Conservation (phyloP, 2,888 invertebrate species). For the Amitus sp. region DNA sequence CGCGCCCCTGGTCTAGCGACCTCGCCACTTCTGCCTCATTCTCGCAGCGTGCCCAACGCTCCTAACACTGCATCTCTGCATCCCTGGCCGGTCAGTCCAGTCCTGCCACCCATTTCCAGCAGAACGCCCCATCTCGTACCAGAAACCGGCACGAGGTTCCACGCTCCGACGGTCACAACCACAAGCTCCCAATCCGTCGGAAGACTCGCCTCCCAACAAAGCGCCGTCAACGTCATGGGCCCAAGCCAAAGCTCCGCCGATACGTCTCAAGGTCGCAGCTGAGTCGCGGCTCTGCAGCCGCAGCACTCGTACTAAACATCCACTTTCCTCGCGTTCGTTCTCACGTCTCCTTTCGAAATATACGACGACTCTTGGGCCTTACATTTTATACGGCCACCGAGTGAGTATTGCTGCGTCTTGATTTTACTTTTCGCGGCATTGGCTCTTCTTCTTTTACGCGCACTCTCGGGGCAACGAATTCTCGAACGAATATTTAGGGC, state of each 20-base stretch:
- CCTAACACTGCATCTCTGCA: slow-evolving; percentile 71
- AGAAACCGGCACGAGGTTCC: slow-evolving; percentile 67
- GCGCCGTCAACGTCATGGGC: slow-evolving; percentile 60
- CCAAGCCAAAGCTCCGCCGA: slow-evolving; percentile 61
- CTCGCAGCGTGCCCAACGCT: slow-evolving; percentile 70
- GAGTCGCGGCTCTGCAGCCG: slow-evolving; percentile 65
- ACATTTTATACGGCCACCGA: background rate
- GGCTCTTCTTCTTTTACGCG: no score
- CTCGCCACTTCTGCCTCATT: slow-evolving; percentile 63
- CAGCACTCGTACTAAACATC: slow-evolving; percentile 61
- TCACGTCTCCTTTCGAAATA: background rate
- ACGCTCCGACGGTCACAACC: slow-evolving; percentile 44
- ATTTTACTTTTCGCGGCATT: no score
- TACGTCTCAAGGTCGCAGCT: slow-evolving; percentile 62
- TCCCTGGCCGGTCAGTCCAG: slow-evolving; percentile 84
- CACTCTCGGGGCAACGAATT: background rate
- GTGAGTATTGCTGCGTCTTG: background rate
- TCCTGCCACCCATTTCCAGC: slow-evolving; percentile 77
- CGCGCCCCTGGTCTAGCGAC: slow-evolving; percentile 54
- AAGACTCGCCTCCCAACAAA: slow-evolving; percentile 55
- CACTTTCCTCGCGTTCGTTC: slow-evolving; percentile 10
- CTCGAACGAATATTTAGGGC: no score
- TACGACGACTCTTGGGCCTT: background rate
- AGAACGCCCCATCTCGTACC: slow-evolving; percentile 79
- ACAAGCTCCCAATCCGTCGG: slow-evolving; percentile 54